A percentile compares a stretch with the other conserved stretches of the same genome.
Conservation (phyloP, 1,140 invertebrate genomes). For the Ectropis grisescens region DNA sequence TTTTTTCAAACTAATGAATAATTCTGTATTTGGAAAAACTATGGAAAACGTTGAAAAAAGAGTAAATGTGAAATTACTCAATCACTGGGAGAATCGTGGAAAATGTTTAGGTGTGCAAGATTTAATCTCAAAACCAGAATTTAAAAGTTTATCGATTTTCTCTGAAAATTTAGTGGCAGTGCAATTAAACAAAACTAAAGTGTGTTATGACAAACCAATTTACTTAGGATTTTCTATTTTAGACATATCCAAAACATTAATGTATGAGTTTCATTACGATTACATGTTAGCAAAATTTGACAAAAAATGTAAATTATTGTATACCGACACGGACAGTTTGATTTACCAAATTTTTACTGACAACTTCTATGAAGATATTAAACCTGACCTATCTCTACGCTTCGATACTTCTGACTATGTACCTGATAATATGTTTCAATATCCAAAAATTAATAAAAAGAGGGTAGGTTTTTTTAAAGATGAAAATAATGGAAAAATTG, state of each 20-base stretch:
- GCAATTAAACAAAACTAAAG: constrained; percentile 32
- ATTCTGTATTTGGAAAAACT: constrained; percentile 63
- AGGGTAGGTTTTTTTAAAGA: constrained; percentile 27
- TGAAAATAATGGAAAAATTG: constrained; percentile 23
- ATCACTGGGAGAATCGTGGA: constrained; percentile 27
- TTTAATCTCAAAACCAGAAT: constrained; percentile 44
- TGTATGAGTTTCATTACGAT: constrained; percentile 35
- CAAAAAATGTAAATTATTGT: constrained; percentile 13
- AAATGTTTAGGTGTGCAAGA: constrained; percentile 29
- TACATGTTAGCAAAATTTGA: constrained; percentile 22
- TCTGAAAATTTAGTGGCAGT: constrained; percentile 41
- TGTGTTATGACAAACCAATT: constrained; percentile 49
- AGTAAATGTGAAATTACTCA: constrained; percentile 45
- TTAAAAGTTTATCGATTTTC: constrained; percentile 37
- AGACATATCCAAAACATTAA: constrained; percentile 40
- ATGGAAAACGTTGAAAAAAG: constrained; percentile 65
- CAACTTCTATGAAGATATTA: constrained; percentile 55
- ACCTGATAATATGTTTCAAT: constrained; percentile 12
- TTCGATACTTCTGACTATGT: constrained; percentile 37
- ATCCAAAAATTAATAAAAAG: constrained; percentile 25
- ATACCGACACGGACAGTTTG: constrained; percentile 57
- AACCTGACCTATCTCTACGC: constrained; percentile 13
- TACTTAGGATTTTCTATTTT: constrained; percentile 49
- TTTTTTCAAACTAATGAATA: constrained; percentile 68
- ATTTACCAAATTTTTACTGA: constrained; percentile 41